Conservation (phyloP, 2,888 invertebrate species). For the Odontocerum albicorne region DNA sequence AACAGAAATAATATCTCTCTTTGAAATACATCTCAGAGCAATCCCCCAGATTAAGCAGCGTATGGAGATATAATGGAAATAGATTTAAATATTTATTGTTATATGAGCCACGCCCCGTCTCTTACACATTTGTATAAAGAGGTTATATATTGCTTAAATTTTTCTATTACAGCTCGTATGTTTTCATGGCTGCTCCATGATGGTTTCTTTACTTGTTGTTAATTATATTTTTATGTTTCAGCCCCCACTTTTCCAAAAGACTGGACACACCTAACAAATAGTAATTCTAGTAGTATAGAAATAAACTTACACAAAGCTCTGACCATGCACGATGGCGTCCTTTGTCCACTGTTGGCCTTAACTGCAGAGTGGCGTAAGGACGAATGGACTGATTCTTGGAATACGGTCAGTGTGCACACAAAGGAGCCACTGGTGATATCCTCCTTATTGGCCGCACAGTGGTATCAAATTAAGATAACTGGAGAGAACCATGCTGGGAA, state of each 20-base stretch:
- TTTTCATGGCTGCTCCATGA: no score
- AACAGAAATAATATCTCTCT: no score
- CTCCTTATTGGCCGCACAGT: conserved; percentile 70
- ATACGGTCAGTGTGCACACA: conserved; percentile 42
- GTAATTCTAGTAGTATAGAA: conserved; percentile 53
- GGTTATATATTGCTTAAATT: no score
- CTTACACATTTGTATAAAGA: no score
- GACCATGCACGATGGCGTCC: conserved; percentile 38
- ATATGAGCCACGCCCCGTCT: no score
- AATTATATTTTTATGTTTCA: no score
- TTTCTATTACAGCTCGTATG: no score
- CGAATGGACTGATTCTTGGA: conserved; percentile 44
- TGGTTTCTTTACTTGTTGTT: no score
- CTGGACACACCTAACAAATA: conserved; percentile 50
- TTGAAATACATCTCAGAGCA: no score
- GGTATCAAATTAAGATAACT: conserved; percentile 71
- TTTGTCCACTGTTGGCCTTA: conserved; percentile 52
- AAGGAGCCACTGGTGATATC: conserved; percentile 45
- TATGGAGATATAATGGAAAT: no score
- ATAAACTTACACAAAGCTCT: conserved; percentile 50
- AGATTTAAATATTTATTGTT: no score
- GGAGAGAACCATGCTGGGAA: conserved; percentile 73
- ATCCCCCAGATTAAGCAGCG: no score
- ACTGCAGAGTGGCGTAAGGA: conserved; percentile 53
- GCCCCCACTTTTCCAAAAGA: conserved; percentile 34